These are phyloP conservation scores for Hydrocynus forskahlii DNA, from an alignment of 2,797 vertebrate species.

Conservation along the genomic window DNA sequence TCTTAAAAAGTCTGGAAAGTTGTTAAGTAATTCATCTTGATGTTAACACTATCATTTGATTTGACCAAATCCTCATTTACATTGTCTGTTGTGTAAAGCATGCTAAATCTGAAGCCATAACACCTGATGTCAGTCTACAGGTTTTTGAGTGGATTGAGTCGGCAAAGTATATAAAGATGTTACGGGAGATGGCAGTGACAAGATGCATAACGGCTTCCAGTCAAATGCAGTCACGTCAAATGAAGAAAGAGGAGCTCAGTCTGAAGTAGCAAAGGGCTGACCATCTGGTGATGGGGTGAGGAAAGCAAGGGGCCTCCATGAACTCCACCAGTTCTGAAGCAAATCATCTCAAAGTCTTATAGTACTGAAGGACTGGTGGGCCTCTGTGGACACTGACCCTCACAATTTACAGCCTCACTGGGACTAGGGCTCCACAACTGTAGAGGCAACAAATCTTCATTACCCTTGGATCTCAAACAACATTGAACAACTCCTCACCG, in stretches of 20 bases:
- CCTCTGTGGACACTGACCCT: constrained; percentile 55
- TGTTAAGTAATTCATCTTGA: no score
- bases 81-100: constrained; percentile 17
- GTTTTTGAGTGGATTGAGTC: constrained; percentile 37
- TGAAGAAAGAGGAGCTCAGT: constrained; percentile 8
- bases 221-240: constrained; percentile 30
- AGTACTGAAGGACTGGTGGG: constrained; percentile 56
- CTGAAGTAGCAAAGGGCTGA: constrained; percentile 31
- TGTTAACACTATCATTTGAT: constrained; percentile 5
- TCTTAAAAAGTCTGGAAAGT: neutral
- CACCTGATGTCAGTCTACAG: constrained; percentile 27
- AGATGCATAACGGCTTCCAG: constrained; percentile 38
- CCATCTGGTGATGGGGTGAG: constrained; percentile 47
- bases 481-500: constrained; percentile 56
- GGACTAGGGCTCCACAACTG: constrained; percentile 48
- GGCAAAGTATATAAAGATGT: constrained; percentile 55
- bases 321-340: constrained; percentile 35
- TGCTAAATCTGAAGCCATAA: constrained; percentile 35
- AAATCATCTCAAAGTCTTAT: constrained; percentile 56
- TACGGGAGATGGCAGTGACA: constrained; percentile 44
- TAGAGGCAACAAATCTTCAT: constrained; percentile 64
- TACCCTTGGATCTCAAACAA: constrained; percentile 51
- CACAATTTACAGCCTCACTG: constrained; percentile 64
- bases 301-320: constrained; percentile 22
- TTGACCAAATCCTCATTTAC: constrained; percentile 29